These are phyloP conservation scores for Pelagia noctiluca DNA, from an alignment of 30 jellyfish, hydroid and myxozoan species.

Conservation along the genomic window DNA sequence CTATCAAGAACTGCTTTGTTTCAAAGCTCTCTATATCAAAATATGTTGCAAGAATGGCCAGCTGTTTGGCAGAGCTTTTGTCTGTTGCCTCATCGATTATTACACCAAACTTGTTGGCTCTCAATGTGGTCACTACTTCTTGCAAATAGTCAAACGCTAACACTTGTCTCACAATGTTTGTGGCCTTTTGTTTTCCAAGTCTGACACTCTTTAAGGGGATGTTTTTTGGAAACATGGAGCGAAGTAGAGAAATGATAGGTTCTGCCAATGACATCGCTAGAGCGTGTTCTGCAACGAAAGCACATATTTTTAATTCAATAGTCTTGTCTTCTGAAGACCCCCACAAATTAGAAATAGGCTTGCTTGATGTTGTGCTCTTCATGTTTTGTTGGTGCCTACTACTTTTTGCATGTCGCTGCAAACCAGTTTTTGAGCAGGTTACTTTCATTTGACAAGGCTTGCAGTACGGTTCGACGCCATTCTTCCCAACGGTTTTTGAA, in stretches of 20 bases:
- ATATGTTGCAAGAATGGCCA: constrained; percentile 30
- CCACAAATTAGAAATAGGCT: constrained; percentile 12
- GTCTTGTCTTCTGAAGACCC: not conserved
- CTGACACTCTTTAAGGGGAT: not conserved
- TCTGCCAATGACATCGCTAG: constrained; percentile 35
- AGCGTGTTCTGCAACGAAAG: constrained; percentile 51
- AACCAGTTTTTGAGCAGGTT: constrained; percentile 30
- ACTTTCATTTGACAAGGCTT: constrained; percentile 15
- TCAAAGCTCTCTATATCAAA: constrained; percentile 30
- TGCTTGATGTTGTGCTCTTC: not conserved
- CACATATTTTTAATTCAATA: constrained; percentile 27
- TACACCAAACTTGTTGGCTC: constrained; percentile 22
- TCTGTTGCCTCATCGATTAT: constrained; percentile 62
- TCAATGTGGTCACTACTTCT: constrained; percentile 3
- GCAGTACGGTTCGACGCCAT: constrained; percentile 9
- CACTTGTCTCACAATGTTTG: constrained; percentile 49
- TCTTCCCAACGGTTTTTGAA: not conserved
- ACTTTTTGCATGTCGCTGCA: constrained; percentile 12
- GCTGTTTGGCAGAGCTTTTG: constrained; percentile 33
- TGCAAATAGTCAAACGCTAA: constrained; percentile 10
- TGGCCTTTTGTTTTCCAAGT: constrained; percentile 56
- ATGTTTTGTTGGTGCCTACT: constrained; percentile 3
- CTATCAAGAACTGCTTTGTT: constrained; percentile 21
- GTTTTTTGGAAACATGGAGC: constrained; percentile 27
- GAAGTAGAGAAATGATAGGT: constrained; percentile 8